Conservation (phyloP, 64 coral and sea anemone genomes). For the Montipora efflorescens region DNA sequence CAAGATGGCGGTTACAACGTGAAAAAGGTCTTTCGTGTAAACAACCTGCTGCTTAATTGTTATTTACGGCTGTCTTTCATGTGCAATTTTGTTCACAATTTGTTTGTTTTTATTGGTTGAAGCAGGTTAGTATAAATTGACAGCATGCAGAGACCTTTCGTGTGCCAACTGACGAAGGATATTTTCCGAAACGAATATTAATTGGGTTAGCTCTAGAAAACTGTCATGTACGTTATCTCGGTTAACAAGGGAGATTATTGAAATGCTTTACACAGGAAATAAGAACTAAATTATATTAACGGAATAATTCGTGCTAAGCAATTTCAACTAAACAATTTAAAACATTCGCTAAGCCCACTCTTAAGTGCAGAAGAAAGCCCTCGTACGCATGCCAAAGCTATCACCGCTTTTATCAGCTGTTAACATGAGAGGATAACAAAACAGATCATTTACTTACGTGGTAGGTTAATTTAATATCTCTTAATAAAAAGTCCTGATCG, state of each 20-base stretch:
- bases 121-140: no score
- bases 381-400: neutral
- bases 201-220: neutral
- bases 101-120: no score
- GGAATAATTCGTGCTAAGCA: neutral
- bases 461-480: neutral
- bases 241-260: conserved; percentile 13
- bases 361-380: neutral
- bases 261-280: conserved; percentile 46
- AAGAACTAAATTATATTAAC: conserved; percentile 11
- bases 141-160: no score
- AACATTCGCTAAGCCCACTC: neutral
- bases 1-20: no score
- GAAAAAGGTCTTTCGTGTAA: no score
- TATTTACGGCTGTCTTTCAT: no score
- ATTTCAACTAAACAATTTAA: neutral
- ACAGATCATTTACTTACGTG: conserved; percentile 3
- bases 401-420: neutral
- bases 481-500: neutral
- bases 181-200: neutral
- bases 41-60: no score
- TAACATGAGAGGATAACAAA: neutral
- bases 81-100: no score
- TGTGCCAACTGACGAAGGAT: neutral
- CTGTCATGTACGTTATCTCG: neutral